Conservation (phyloP, 2,113 vertebrate genomes). For the Merops nubicus region DNA sequence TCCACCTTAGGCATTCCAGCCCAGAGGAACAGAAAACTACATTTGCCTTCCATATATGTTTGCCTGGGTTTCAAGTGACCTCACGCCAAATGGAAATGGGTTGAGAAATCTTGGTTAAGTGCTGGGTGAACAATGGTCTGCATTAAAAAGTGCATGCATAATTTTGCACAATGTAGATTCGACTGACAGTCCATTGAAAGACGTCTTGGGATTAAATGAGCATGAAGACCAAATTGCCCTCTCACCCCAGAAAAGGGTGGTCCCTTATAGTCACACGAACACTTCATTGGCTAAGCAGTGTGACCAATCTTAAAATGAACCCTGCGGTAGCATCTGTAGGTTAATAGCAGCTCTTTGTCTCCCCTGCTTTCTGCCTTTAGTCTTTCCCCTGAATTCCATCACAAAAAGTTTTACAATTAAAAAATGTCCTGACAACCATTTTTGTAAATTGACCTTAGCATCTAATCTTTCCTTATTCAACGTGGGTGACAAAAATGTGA, state of each 20-base stretch:
- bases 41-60: slow-evolving; percentile 74
- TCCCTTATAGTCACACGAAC: slow-evolving; percentile 74
- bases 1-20: not conserved
- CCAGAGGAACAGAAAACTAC: slow-evolving; percentile 29
- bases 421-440: slow-evolving; percentile 81
- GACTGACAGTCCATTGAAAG: slow-evolving; percentile 82
- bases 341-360: slow-evolving; percentile 83
- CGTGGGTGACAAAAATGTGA: slow-evolving; percentile 79
- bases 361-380: slow-evolving; percentile 74
- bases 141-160: slow-evolving; percentile 86
- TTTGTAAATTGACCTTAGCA: slow-evolving; percentile 79
- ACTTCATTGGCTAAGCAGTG: slow-evolving; percentile 81
- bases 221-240: slow-evolving; percentile 85
- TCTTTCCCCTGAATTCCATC: slow-evolving; percentile 79
- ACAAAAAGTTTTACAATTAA: slow-evolving; percentile 81
- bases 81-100: slow-evolving; percentile 80
- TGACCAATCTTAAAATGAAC: slow-evolving; percentile 83
- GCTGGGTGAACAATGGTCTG: slow-evolving; percentile 78
- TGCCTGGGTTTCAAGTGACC: slow-evolving; percentile 73
- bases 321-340: slow-evolving; percentile 77
- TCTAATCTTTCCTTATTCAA: slow-evolving; percentile 79
- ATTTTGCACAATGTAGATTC: slow-evolving; percentile 84
- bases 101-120: slow-evolving; percentile 81
- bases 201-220: slow-evolving; percentile 80
- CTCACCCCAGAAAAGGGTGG: slow-evolving; percentile 83